Conservation (phyloP, 2,888 invertebrate species). For the Lacanobia wlatinum region DNA sequence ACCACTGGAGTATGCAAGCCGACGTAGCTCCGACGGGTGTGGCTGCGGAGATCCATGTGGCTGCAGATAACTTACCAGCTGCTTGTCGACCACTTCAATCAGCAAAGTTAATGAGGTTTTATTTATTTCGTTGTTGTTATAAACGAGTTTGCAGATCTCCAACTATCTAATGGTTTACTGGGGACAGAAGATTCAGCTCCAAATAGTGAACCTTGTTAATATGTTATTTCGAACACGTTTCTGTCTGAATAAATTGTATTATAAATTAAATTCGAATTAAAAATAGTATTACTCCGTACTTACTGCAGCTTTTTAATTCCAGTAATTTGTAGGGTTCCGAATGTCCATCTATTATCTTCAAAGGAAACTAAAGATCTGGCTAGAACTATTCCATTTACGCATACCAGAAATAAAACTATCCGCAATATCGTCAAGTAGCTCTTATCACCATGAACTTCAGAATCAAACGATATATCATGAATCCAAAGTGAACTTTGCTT, state of each 20-base stretch:
- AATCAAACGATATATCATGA: not conserved
- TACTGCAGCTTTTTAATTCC: not conserved
- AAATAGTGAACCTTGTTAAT: not conserved
- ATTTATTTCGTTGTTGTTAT: not conserved
- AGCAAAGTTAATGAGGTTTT: not conserved
- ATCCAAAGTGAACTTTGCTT: constrained; percentile 7
- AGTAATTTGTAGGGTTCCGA: not conserved
- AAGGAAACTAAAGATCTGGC: too few species aligned
- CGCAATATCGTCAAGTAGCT: constrained; percentile 1
- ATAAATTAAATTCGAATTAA: not conserved
- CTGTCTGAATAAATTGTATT: not conserved
- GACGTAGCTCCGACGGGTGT: not conserved
- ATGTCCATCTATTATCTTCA: too few species aligned
- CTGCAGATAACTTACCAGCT: not conserved
- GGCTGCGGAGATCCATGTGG: not conserved
- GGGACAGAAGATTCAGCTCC: too few species aligned
- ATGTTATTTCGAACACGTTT: too few species aligned
- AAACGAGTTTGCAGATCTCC: not conserved
- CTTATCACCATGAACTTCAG: not conserved
- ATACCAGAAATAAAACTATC: not conserved
- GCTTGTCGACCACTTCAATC: not conserved
- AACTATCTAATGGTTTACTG: not conserved
- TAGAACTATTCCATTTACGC: constrained; percentile 3
- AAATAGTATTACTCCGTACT: not conserved
- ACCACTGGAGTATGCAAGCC: not conserved